Base-by-base conservation (phyloP, 2,888 invertebrate species). In the Hermaeophaga mercurialis region DNA sequence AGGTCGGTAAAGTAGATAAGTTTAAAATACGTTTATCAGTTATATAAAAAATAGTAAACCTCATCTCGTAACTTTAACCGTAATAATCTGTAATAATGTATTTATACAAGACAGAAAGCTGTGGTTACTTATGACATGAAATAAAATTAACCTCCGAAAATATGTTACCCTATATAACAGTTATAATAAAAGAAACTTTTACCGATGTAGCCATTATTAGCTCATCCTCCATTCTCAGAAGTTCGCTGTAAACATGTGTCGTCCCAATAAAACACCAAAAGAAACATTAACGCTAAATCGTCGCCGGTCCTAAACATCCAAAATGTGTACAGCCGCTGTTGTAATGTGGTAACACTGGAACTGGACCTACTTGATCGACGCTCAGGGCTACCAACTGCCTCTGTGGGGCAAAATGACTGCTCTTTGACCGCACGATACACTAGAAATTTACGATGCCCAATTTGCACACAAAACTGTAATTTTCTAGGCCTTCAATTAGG, bases 311-410 rank as follows among this genome's bases (percentile, higher is more conserved):
- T 50, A 43, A 50, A 34, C 22, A 17, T 19, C 11, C 9, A 31
- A 49, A 49, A 49, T 31, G 31, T 17, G n/a, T 39, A 28, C 24
- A 19, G 15, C 50, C 8, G 19, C 41, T 11, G 15, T 26, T 15
- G 19, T 28, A n/a, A 19, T 48, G 48, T 49, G 38, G 49, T 49
- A 41, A 50, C 31, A 50, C 41, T 50, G 31, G 28, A 24, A 26
- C 18, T 22, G 28, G 39, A 26, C 24, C 15, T 6, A 39, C 31
- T 50, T 61, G 61, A 63, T 61, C 58, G 63, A 63, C 63, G 61
- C 49, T 24, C 54, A 57, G 60, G 54, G 50, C 41, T 58, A 54
- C 56, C 58, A 62, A 60, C 58, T 38, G 56, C 49, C 57, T 57
- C 54, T 53, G 49, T 26, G 43, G 61, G 53, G 46, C 57, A 36